Evolutionary conservation across 2,888 invertebrate genomes (phyloP).

Genomic region (Calephelis perditalis): DNA sequence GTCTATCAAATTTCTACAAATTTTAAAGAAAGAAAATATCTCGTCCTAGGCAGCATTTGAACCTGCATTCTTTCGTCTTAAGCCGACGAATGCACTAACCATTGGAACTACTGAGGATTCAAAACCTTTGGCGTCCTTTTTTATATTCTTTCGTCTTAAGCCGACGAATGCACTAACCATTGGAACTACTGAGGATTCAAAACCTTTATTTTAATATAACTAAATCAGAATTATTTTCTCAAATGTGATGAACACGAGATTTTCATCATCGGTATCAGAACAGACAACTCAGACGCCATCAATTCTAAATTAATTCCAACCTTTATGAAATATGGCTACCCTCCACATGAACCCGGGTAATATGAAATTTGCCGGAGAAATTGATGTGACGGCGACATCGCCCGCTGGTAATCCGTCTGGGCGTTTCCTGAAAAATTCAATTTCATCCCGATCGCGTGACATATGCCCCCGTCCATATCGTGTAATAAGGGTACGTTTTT

Average conservation of each 20-base stretch:
- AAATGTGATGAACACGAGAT: not conserved
- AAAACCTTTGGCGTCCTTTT: too few relatives aligned
- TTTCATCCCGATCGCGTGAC: slow-evolving; percentile 42
- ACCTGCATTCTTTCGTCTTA: too few relatives aligned
- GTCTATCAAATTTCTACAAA: too few relatives aligned
- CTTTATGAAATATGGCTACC: not conserved
- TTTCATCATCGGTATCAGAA: not conserved
- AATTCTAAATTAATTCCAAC: slow-evolving; percentile 1
- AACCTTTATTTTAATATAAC: too few relatives aligned
- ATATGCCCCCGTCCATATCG: slow-evolving; percentile 43
- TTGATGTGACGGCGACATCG: slow-evolving; percentile 41
- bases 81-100: too few relatives aligned
- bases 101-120: too few relatives aligned
- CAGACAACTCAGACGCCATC: not conserved
- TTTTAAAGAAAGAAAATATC: too few relatives aligned
- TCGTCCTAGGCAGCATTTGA: too few relatives aligned
- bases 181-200: too few relatives aligned
- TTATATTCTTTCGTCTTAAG: too few relatives aligned
- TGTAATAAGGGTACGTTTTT: slow-evolving; percentile 20
- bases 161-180: too few relatives aligned
- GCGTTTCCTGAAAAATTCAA: slow-evolving; percentile 50
- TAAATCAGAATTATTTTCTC: too few relatives aligned
- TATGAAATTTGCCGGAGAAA: slow-evolving; percentile 50
- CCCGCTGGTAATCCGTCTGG: slow-evolving; percentile 34
- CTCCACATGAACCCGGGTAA: slow-evolving; percentile 31